Conservation (phyloP, 2,888 invertebrate genomes). For the Philereme vetulata region DNA sequence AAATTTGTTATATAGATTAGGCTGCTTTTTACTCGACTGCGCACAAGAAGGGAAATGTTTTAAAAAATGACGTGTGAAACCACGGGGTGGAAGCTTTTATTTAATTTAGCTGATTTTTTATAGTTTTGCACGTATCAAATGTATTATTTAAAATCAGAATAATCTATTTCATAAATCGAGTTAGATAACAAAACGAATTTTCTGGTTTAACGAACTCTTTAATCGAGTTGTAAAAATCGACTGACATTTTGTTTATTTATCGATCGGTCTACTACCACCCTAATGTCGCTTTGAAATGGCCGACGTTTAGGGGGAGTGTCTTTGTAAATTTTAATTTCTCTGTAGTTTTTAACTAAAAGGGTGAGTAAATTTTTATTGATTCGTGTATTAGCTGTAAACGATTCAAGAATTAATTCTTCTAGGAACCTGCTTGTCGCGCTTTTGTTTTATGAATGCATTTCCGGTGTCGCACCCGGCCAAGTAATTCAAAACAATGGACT, state of each 20-base stretch:
- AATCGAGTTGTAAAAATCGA: conserved; percentile 29
- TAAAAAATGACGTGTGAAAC: too few relatives aligned
- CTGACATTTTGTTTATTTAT: conserved; percentile 48
- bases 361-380: conserved; percentile 53
- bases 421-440: conserved; percentile 7
- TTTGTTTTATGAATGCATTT: conserved; percentile 52
- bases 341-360: conserved; percentile 62
- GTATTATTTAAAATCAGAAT: too few relatives aligned
- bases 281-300: conserved; percentile 81
- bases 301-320: conserved; percentile 83
- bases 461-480: conserved; percentile 71
- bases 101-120: too few relatives aligned
- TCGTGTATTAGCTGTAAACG: conserved; percentile 11
- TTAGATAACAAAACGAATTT: too few relatives aligned
- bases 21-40: too few relatives aligned
- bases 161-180: too few relatives aligned
- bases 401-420: conserved; percentile 6
- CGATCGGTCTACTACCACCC: conserved; percentile 57
- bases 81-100: too few relatives aligned
- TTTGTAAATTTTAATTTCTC: conserved; percentile 66
- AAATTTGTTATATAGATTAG: too few relatives aligned
- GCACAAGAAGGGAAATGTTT: too few relatives aligned
- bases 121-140: too few relatives aligned
- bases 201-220: neutral
- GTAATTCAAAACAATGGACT: conserved; percentile 80